Evolutionary conservation across 2,888 invertebrate species (phyloP), one percentile per base, ranked within the genome.

Genomic region (Drosophila trichaetosa): DNA sequence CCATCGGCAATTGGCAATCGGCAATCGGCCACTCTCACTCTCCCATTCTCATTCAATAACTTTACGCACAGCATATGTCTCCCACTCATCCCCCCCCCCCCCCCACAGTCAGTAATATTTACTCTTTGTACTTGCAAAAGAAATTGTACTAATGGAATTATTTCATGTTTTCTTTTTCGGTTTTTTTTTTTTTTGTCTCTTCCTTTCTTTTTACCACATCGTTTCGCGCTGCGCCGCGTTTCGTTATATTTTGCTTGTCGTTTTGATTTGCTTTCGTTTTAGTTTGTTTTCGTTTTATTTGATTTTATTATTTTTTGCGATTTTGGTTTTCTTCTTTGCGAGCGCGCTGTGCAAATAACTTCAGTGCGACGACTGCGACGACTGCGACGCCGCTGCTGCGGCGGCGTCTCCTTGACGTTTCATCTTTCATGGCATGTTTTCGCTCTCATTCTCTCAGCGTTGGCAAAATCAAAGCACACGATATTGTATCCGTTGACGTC

Each of bases 131-230:
- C 91, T 91, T 91, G 90, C 82, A 90, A 92, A 91, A 92, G 89
- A 91, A 92, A 91, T 91, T 91, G 87, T 87, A 90, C 91, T 91
- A 91, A 92, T 91, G 91, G 91, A 91, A 91, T 92, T 91, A 92
- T 91, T 83, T 91, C 76, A 89, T 89, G 83, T 83, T 83, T 81
- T 81, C 69, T 73, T 69, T 67, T 75, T 48, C 46, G 52, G 52
- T 67, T 56, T 53, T 27, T 27, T 27, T 27, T 38, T 27, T 59
- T 38, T 42, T 49, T 46, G 21, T 63, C 46, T 40, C 51, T 4
- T 38, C 24, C 27, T 34, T 42, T 4, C 36, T 52, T 46, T 27
- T 34, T 54, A 13, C 53, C 29, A 34, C 29, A 33, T 58, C 53
- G 46, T 60, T 18, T 33, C 63, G 58, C 65, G 48, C 54, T 54